These are phyloP conservation scores for Sebastes taczanowskii DNA, from an alignment of 2,797 vertebrate species.

Conservation along the genomic window DNA sequence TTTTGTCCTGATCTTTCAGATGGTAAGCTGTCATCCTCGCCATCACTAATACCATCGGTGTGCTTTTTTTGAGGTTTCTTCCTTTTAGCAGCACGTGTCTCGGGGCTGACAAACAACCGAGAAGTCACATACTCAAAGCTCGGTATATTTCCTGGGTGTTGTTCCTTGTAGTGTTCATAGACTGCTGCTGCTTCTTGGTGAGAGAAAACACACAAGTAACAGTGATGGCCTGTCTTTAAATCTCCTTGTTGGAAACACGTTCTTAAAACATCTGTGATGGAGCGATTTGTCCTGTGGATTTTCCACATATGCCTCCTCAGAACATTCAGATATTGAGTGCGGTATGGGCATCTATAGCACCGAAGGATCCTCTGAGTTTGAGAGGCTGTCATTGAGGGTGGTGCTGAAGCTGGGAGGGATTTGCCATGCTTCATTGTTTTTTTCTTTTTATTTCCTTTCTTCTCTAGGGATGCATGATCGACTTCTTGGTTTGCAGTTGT, in stretches of 20 bases:
- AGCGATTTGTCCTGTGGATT: constrained; percentile 81
- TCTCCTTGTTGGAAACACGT: constrained; percentile 83
- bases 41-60: background rate
- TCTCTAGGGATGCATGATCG: background rate
- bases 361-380: constrained; percentile 73
- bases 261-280: constrained; percentile 79
- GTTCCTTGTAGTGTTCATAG: constrained; percentile 85
- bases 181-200: constrained; percentile 80
- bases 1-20: constrained; percentile 66
- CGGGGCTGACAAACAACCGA: constrained; percentile 48
- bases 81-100: background rate
- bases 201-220: constrained; percentile 89
- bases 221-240: constrained; percentile 88
- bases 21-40: constrained; percentile 49
- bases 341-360: constrained; percentile 85
- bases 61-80: background rate
- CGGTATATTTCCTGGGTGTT: constrained; percentile 80
- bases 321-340: constrained; percentile 81
- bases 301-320: constrained; percentile 86
- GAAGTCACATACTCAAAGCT: constrained; percentile 83
- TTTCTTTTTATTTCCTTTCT: background rate
- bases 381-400: background rate
- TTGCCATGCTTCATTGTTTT: background rate
- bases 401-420: background rate
- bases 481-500: background rate